Base-by-base conservation (phyloP, 2,888 invertebrate species). In the Isoperla grammatica region DNA sequence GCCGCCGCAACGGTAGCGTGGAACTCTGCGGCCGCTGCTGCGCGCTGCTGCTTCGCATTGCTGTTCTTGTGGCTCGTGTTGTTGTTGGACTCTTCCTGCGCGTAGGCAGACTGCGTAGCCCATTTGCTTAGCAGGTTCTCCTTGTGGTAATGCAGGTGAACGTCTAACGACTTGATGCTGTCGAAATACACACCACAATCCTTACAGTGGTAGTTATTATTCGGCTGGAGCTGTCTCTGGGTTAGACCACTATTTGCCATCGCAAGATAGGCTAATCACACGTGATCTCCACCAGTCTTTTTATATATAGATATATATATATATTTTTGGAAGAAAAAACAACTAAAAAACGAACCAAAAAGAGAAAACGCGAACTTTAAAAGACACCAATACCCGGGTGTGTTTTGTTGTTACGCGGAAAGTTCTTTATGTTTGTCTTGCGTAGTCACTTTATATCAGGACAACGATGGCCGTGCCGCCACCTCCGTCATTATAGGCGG, bases 101-200 rank as follows among this genome's bases (percentile, higher is more conserved):
- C 58, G 15, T 62, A 57, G 45, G 67, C 64, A 43, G 71, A 67
- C 19, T 78, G 83, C 49, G 79, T 81, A 56, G 83, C 83, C 88
- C 88, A 88, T 75, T 86, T 86, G 65, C 81, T 84, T 70, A 87
- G 77, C 68, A 88, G 77, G 71, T 87, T 87, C 71, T 88, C 87
- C 73, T 88, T 86, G 70, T 88, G 87, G 74, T 89, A 90, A 71
- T 86, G 85, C 69, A 88, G 77, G 75, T 90, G 90, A 65, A 89
- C 88, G 69, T 88, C 86, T 66, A 90, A 79, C 62, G 88, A 88
- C 69, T 86, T 86, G 61, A 82, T 81, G 68, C 87, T 86, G 72
- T 90, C 87, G 71, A 90, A 82, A 70, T 81, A 82, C 66, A 88
- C 76, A 69, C 84, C 85, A 77, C 89, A 90, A 74, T 87, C 84